These are phyloP conservation scores for Epinephelus coioides DNA, from an alignment of 2,797 vertebrate genomes.

Conservation along the genomic window DNA sequence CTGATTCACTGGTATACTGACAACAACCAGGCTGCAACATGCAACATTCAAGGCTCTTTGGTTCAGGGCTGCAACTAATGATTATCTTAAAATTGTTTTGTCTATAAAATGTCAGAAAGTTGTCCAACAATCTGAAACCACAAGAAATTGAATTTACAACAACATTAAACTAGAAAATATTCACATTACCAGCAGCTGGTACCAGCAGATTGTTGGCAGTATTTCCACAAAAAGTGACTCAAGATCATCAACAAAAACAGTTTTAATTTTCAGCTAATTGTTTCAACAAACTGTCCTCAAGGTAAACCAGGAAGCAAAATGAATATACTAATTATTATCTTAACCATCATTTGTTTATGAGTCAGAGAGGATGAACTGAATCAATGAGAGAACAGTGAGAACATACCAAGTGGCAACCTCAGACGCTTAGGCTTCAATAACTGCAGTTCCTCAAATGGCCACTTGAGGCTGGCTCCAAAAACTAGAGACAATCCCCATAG, in stretches of 20 bases:
- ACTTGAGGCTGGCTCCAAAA: no score
- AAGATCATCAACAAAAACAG: not conserved
- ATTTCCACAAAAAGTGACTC: not conserved
- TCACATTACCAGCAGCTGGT: no score
- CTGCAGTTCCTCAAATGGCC: no score
- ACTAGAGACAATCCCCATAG: no score
- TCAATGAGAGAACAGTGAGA: not conserved
- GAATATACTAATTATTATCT: not conserved
- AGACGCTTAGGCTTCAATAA: no score
- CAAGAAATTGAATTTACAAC: no score
- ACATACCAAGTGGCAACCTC: not conserved
- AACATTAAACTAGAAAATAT: not conserved
- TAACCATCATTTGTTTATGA: not conserved
- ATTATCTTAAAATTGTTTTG: not conserved
- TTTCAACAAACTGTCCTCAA: not conserved
- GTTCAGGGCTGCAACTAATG: not conserved
- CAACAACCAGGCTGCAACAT: not conserved
- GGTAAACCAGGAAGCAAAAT: not conserved
- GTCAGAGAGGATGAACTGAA: not conserved
- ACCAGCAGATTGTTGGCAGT: no score
- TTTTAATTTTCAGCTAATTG: not conserved
- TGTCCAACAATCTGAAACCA: not conserved
- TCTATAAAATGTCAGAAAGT: not conserved
- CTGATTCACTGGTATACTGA: not conserved
- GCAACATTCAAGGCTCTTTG: not conserved